Evolutionary conservation across 1,140 invertebrate species (phyloP).

Genomic region (Drosophila paulistorum): DNA sequence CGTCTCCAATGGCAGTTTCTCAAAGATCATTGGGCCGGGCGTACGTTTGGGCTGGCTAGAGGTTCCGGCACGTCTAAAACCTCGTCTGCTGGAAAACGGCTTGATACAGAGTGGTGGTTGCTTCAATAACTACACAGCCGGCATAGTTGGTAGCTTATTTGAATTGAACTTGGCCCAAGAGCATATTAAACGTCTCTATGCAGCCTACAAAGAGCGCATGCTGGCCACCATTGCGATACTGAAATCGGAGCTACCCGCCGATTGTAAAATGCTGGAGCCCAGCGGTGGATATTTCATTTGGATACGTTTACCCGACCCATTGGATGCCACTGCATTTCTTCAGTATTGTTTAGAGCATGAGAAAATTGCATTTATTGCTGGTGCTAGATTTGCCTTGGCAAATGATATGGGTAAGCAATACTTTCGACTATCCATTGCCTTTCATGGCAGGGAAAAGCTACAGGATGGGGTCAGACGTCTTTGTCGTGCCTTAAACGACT

Average conservation of each 20-base stretch:
- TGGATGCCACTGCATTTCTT: slow-evolving; percentile 58
- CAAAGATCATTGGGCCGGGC: slow-evolving; percentile 87
- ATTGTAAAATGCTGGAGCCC: slow-evolving; percentile 83
- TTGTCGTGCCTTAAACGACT: slow-evolving; percentile 50
- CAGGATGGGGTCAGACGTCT: slow-evolving; percentile 56
- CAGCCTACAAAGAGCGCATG: slow-evolving; percentile 84
- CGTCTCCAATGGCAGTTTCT: slow-evolving; percentile 88
- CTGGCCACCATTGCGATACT: slow-evolving; percentile 81
- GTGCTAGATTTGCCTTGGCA: slow-evolving; percentile 83
- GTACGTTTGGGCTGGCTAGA: slow-evolving; percentile 88
- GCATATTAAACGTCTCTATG: slow-evolving; percentile 83
- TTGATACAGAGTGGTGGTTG: slow-evolving; percentile 85
- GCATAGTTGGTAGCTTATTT: slow-evolving; percentile 85
- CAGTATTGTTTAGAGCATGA: slow-evolving; percentile 55
- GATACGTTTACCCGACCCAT: slow-evolving; percentile 83
- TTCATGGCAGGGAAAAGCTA: slow-evolving; percentile 75
- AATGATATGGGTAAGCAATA: slow-evolving; percentile 78
- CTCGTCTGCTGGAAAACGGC: slow-evolving; percentile 83
- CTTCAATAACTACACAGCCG: slow-evolving; percentile 86
- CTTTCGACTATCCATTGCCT: slow-evolving; percentile 84
- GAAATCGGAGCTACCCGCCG: slow-evolving; percentile 80
- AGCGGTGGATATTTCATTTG: slow-evolving; percentile 86
- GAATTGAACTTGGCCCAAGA: slow-evolving; percentile 84
- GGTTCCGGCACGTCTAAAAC: slow-evolving; percentile 83
- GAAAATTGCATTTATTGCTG: slow-evolving; percentile 84